Evolutionary conservation across 2,113 vertebrate genomes (phyloP).

Genomic region (Isichthys henryi): DNA sequence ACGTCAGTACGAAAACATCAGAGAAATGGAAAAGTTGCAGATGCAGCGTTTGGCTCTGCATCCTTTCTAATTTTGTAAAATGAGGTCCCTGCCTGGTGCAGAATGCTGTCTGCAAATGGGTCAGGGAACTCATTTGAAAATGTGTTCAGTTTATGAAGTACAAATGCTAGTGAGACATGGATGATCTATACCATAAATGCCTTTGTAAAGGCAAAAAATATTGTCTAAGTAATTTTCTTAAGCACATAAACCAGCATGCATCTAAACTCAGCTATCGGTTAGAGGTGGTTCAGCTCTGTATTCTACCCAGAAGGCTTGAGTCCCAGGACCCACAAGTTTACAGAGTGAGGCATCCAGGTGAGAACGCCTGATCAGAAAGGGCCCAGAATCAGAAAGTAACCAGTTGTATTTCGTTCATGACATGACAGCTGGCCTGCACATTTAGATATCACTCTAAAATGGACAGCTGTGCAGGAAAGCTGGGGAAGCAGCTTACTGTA

Average conservation of each 20-base stretch:
- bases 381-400: not conserved
- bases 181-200: not conserved
- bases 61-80: not conserved
- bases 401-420: not conserved
- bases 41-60: not conserved
- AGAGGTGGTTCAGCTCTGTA: not conserved
- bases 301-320: not conserved
- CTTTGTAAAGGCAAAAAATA: constrained; percentile 24
- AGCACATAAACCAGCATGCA: not conserved
- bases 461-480: not conserved
- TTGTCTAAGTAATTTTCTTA: constrained; percentile 27
- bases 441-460: not conserved
- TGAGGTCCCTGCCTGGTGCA: not conserved
- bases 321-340: not conserved
- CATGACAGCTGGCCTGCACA: not conserved
- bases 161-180: not conserved
- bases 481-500: not conserved
- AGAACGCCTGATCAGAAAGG: not conserved
- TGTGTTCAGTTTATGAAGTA: not conserved
- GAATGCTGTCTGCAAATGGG: not conserved
- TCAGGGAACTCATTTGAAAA: not conserved
- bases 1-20: not conserved
- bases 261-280: not conserved
- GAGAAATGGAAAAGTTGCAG: not conserved
- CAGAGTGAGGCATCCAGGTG: not conserved